Evolutionary conservation across 2,797 vertebrate genomes (phyloP).

Genomic region (Garrulus glandarius): DNA sequence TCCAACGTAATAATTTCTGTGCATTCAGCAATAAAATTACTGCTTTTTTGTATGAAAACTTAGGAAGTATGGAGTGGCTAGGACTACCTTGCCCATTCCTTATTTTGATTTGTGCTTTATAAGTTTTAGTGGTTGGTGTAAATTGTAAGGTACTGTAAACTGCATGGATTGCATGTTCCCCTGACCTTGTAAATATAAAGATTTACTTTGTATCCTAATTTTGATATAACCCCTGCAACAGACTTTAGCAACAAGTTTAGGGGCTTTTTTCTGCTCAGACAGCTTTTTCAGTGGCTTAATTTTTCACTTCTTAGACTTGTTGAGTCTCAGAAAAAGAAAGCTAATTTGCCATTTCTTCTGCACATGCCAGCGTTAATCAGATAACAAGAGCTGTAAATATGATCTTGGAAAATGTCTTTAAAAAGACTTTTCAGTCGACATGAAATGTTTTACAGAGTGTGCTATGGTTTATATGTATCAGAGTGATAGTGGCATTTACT

Average conservation of each 20-base stretch:
- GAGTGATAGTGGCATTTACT: neutral
- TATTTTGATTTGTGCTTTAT: neutral
- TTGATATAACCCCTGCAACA: neutral
- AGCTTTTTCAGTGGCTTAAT: neutral
- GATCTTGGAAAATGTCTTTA: neutral
- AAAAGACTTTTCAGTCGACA: neutral
- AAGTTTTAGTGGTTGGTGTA: neutral
- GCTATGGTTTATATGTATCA: neutral
- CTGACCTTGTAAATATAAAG: neutral
- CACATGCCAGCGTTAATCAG: neutral
- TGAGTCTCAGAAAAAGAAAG: neutral
- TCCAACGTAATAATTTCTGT: neutral
- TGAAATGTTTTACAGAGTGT: neutral
- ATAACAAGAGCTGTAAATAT: neutral
- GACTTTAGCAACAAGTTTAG: neutral
- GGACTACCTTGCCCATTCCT: neutral
- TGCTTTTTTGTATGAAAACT: neutral
- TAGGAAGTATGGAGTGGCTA: fast-evolving
- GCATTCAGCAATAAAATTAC: neutral
- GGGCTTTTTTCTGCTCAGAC: fast-evolving
- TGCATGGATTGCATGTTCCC: neutral
- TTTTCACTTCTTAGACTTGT: neutral
- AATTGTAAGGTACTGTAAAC: neutral
- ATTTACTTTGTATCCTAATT: neutral
- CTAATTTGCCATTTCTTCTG: neutral